Base-by-base conservation (phyloP, 2,113 vertebrate species). In the Mustela nigripes region DNA sequence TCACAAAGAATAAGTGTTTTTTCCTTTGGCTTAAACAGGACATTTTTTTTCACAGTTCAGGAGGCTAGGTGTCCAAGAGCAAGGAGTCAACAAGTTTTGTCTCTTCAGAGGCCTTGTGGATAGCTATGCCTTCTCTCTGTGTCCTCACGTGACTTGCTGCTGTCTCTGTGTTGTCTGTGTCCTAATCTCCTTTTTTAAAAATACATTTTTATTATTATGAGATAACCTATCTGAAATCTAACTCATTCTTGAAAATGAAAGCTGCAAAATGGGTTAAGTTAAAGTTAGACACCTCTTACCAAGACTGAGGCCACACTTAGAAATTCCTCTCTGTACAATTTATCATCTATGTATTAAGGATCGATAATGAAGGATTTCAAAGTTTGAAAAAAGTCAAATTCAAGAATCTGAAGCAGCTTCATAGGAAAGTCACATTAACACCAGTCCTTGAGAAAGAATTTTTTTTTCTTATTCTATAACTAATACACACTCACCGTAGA, bases 191-290 rank as follows among this genome's bases (percentile, higher is more conserved):
- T 33, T 28, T 62, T 62, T 24, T 1, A 53, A 21, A 24, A 58
- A 84, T 80, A 74, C 4, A 74, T 56, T 93, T 65, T 89, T 67
- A 39, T 58, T 81, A 50, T 36, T 82, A 62, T 42, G n/a, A 95
- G 83, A 81, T 56, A 93, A 31, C 6, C 36, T 92, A 14, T 81
- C 39, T 89, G 81, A 97, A 97, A 67, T 36, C 63, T 84, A 67
- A 80, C 65, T 90, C 22, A 10, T 48, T 96, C 65, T 85, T 89
- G 78, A 79, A 97, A 88, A 80, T 36, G 21, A 81, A 97, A 53
- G 74, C 71, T 58, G 5, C n/a, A 79, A 94, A 78, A 98, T 86
- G 28, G 18, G 6, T 3, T 56, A 95, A 53, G 65, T 39, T 24
- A 78, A 80, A 67, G 12, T 78, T 53, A 60, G 73, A 76, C 11